Percentiles rank a stretch among this genome's conserved stretches.
phyloP scores from a whole-genome alignment of 2,113 vertebrate species.

The Microtus ochrogaster region DNA sequence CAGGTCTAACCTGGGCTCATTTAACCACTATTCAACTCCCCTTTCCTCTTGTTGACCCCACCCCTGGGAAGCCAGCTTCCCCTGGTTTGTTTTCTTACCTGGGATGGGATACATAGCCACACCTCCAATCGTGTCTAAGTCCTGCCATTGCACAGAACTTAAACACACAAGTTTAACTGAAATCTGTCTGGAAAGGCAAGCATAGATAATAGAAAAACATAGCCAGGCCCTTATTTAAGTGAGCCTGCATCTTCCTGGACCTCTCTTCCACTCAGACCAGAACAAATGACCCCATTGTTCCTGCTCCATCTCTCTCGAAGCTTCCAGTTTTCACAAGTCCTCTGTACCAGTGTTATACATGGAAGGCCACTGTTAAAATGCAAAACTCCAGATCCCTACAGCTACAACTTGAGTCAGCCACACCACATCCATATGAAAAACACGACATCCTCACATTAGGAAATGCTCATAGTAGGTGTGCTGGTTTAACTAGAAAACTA shows the following conservation, averaged over 20 bases:
- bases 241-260: background rate
- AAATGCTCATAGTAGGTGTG: background rate
- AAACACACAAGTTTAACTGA: background rate
- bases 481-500: background rate
- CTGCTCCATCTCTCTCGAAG: background rate
- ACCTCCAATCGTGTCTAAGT: constrained; percentile 31
- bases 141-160: constrained; percentile 23
- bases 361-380: background rate
- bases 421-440: background rate
- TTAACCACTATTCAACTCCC: background rate
- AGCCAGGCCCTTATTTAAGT: background rate
- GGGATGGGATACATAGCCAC: background rate
- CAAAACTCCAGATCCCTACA: background rate
- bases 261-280: background rate
- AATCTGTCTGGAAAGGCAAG: constrained; percentile 53
- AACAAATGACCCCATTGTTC: background rate
- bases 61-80: background rate
- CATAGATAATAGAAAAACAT: background rate
- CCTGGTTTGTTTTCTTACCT: background rate
- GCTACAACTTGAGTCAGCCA: background rate
- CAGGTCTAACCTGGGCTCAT: background rate
- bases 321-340: background rate
- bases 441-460: background rate
- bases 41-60: constrained; percentile 9
- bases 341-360: background rate